These are phyloP conservation scores for Drosophila quinaria DNA, from an alignment of 2,888 invertebrate genomes.

Conservation along the genomic window DNA sequence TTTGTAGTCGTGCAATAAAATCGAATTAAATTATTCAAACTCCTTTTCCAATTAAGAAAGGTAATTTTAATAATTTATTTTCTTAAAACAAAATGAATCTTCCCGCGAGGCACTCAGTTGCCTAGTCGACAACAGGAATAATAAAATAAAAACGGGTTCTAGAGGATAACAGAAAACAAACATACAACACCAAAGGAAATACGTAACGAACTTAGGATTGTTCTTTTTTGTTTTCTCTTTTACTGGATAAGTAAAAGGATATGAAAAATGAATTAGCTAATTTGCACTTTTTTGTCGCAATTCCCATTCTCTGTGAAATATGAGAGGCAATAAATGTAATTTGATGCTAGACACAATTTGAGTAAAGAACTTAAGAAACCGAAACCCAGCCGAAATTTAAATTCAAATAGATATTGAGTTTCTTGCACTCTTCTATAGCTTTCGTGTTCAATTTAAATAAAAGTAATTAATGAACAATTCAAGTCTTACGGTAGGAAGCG, in stretches of 20 bases:
- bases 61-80: constrained; percentile 10
- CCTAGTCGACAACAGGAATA: constrained; percentile 33
- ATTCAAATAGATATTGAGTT: neutral
- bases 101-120: constrained; percentile 4
- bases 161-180: constrained; percentile 33
- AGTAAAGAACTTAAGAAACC: constrained; percentile 43
- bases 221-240: constrained; percentile 25
- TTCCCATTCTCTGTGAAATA: constrained; percentile 58
- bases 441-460: constrained; percentile 80
- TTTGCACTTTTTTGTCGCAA: constrained; percentile 81
- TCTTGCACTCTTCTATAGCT: constrained; percentile 34
- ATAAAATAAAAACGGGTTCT: constrained; percentile 29
- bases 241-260: constrained; percentile 12
- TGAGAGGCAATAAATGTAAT: constrained; percentile 31
- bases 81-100: neutral
- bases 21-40: constrained; percentile 14
- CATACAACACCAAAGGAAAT: constrained; percentile 59
- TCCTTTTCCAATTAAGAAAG: neutral
- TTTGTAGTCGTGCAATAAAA: constrained; percentile 12
- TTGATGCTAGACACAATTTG: constrained; percentile 21
- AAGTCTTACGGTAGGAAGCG: constrained; percentile 85
- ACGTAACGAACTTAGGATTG: constrained; percentile 37
- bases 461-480: constrained; percentile 82
- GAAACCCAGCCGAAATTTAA: constrained; percentile 34
- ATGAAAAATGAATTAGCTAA: constrained; percentile 44